Evolutionary conservation across 2,797 vertebrate species (phyloP).

Genomic region (Spinus pinus): DNA sequence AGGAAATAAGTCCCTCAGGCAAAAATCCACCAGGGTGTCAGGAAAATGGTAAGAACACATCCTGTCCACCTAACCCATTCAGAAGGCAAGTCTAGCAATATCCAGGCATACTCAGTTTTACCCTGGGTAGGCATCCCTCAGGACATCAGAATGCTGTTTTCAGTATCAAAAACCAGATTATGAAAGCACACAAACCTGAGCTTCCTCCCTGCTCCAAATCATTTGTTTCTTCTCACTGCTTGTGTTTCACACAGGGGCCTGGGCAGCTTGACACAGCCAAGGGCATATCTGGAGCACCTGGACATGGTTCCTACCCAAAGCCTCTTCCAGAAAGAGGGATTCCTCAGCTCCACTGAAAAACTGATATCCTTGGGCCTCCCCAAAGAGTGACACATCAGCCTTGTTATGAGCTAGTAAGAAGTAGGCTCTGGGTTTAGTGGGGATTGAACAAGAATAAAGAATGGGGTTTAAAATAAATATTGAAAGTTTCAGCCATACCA

Average conservation of each 20-base stretch:
- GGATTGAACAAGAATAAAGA: neutral
- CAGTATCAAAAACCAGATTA: neutral
- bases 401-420: neutral
- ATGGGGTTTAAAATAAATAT: neutral
- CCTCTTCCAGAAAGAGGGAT: neutral
- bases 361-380: neutral
- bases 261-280: neutral
- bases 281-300: neutral
- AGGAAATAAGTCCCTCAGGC: neutral
- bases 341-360: neutral
- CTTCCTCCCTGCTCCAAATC: neutral
- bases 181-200: neutral
- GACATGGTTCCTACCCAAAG: neutral
- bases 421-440: neutral
- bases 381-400: neutral
- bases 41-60: neutral
- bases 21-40: neutral
- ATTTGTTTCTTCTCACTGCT: neutral
- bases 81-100: neutral
- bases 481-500: neutral
- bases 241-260: neutral
- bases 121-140: neutral
- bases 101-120: neutral
- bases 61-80: neutral
- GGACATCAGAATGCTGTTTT: neutral